Percentiles rank a stretch among this genome's conserved stretches.
Evolutionary conservation across 2,888 invertebrate species (phyloP).

Genomic region (Apotomis betuletana): DNA sequence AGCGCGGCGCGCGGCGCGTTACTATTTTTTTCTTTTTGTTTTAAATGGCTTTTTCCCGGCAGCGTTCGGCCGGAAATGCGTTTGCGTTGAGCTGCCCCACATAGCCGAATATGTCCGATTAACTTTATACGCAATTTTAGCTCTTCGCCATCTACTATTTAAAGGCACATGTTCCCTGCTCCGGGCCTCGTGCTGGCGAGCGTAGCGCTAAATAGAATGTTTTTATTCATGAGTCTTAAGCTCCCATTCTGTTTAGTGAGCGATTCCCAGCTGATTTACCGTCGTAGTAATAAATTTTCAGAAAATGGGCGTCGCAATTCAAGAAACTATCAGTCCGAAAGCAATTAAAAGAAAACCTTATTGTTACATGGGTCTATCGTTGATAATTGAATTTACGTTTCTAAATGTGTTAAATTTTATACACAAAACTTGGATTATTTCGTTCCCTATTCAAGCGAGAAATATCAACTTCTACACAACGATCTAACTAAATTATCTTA

Average conservation of each 20-base stretch:
- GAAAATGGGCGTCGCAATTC: conserved; percentile 52
- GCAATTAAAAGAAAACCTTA: conserved; percentile 33
- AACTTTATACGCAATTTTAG: conserved; percentile 67
- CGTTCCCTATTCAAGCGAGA: too few relatives aligned
- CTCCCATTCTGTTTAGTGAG: conserved; percentile 80
- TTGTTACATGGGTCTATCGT: background rate
- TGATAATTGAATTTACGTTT: background rate
- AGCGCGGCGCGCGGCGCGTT: conserved; percentile 80
- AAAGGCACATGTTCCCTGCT: conserved; percentile 61
- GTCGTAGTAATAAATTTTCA: conserved; percentile 77
- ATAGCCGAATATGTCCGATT: conserved; percentile 68
- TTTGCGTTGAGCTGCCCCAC: conserved; percentile 79
- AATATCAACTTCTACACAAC: too few relatives aligned
- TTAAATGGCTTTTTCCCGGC: conserved; percentile 84
- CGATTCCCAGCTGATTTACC: conserved; percentile 79
- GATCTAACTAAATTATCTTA: background rate
- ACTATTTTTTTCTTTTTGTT: conserved; percentile 82
- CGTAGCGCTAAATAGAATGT: conserved; percentile 82
- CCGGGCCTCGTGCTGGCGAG: conserved; percentile 65
- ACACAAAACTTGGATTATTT: too few relatives aligned
- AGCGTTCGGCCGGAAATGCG: conserved; percentile 82
- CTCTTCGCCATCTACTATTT: conserved; percentile 58
- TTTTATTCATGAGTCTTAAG: conserved; percentile 81
- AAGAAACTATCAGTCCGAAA: conserved; percentile 42
- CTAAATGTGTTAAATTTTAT: too few relatives aligned